Conservation (phyloP, 1,140 invertebrate genomes). For the Argopecten irradians region DNA sequence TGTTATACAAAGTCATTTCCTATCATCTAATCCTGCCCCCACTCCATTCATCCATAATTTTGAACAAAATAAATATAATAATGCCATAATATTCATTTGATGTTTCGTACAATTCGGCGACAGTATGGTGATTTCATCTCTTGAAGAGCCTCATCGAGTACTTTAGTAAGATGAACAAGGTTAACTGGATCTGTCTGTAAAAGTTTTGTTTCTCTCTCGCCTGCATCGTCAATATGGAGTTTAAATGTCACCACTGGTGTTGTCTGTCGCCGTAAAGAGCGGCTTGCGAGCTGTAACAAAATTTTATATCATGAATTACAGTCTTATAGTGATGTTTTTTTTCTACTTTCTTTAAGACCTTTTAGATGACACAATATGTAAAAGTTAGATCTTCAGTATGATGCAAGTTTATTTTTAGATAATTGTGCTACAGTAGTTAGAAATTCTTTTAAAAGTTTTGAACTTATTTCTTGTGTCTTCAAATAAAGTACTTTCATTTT, state of each 20-base stretch:
- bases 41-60: background rate
- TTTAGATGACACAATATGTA: too few species aligned
- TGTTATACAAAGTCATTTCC: background rate
- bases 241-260: slow-evolving; percentile 81
- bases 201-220: slow-evolving; percentile 74
- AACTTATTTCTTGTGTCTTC: too few species aligned
- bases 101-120: slow-evolving; percentile 74
- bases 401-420: too few species aligned
- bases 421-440: too few species aligned
- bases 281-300: slow-evolving; percentile 80
- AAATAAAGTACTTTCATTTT: background rate
- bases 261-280: slow-evolving; percentile 80
- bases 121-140: slow-evolving; percentile 80
- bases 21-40: background rate
- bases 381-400: too few species aligned
- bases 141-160: slow-evolving; percentile 81
- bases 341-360: too few species aligned
- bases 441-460: too few species aligned
- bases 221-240: slow-evolving; percentile 76
- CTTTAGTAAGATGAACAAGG: slow-evolving; percentile 81
- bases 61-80: background rate
- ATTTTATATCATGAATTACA: slow-evolving; percentile 7
- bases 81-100: slow-evolving; percentile 57
- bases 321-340: too few species aligned
- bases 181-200: slow-evolving; percentile 83